Percentiles rank a stretch among this genome's conserved stretches.
Evolutionary conservation across 2,113 vertebrate genomes (phyloP).

Genomic region (Noctilio leporinus): DNA sequence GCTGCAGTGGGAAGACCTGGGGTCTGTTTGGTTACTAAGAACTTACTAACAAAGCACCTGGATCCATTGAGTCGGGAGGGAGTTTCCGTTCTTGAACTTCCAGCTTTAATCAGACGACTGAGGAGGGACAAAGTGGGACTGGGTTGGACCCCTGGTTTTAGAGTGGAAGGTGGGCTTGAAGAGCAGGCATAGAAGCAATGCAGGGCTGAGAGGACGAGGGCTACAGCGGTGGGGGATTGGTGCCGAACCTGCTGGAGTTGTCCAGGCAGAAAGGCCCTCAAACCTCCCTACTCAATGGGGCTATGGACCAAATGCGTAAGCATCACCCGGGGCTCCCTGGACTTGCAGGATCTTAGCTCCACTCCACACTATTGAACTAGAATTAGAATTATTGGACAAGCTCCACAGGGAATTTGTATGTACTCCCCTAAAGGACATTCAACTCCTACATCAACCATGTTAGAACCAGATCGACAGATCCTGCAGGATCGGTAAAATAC

Average conservation of each 20-base stretch:
- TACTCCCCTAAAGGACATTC: not conserved
- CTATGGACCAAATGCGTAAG: not conserved
- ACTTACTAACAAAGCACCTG: not conserved
- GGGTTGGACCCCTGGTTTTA: not conserved
- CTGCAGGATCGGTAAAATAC: not conserved
- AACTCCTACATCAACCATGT: not conserved
- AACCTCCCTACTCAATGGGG: not conserved
- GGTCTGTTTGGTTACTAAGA: not conserved
- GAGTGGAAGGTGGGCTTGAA: not conserved
- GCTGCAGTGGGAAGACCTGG: not conserved
- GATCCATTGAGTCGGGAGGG: not conserved
- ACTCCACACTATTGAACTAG: not conserved
- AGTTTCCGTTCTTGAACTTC: not conserved
- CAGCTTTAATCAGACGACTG: not conserved
- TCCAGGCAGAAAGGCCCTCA: not conserved
- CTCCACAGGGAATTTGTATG: not conserved
- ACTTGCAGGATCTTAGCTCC: not conserved
- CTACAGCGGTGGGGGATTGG: not conserved
- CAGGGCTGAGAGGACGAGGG: not conserved
- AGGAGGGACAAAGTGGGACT: not conserved
- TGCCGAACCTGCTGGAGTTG: not conserved
- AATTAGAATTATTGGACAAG: not conserved
- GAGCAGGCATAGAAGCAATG: not conserved
- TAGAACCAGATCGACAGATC: not conserved
- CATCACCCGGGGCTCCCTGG: not conserved